Base-by-base conservation (phyloP, 2,113 vertebrate species). In the Rhodinocichla rosea region DNA sequence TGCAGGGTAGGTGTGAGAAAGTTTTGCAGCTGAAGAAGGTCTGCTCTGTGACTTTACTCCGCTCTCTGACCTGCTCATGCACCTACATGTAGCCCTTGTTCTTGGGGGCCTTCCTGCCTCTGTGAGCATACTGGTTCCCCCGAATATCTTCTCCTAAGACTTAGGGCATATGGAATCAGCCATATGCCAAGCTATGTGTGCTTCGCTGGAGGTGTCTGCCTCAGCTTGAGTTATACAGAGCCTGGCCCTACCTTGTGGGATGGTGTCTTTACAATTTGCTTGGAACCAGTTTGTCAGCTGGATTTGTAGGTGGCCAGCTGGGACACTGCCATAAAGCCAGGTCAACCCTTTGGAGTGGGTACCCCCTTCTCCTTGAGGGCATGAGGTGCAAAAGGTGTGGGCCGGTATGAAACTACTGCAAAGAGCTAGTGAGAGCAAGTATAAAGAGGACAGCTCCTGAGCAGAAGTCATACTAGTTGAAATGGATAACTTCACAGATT, bases 111-210 rank as follows among this genome's bases (percentile, higher is more conserved):
- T 69, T 50, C 13, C 45, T 85, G n/a, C 44, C 13, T 69, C 27
- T 26, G 13, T 26, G 47, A 27, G 12, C 18, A 8, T 40, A 12
- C 42, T 3, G 6, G 1, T 28, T 83, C 18, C 35, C 32, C 4
- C 8, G 22, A 39, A 5, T 28, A 33, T 23, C 14, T 62, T 69
- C 13, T 52, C 7, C 12, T 21, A 32, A 13, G 22, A 52, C 49
- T 49, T 53, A 53, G 21, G 30, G 8, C 12, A 12, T 24, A 2
- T 9, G 2, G 4, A 11, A 63, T 71, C 11, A 83, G 47, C 18
- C 7, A 1, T 18, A 9, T 74, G 7, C 22, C 20, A 42, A 39
- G 6, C 40, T 65, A 6, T 5, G 0, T 12, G 11, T 35, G 17
- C 22, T 45, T 84, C 6, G 10, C 10, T 28, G 22, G n/a, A 60